Conservation (phyloP, 1,140 invertebrate genomes). For the honey bee (Apis mellifera) region Amel_HAv3.1 CM009931.2:297501-298000, state of each 20-base stretch:
- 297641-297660: neutral
- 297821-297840: conserved; percentile 56
- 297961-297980: conserved; percentile 40
- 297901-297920: conserved; percentile 38
- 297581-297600: neutral
- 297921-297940: conserved; percentile 41
- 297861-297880: conserved; percentile 37
- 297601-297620: neutral
- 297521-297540: conserved; percentile 49
- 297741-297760: too few species aligned
- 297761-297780: neutral
- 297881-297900: conserved; percentile 9
- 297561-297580: neutral
- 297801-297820: conserved; percentile 63
- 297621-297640: neutral
- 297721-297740: too few species aligned
- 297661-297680: neutral
- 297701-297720: too few species aligned
- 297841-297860: conserved; percentile 56
- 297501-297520: conserved; percentile 18
- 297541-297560: conserved; percentile 32
- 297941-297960: conserved; percentile 30
- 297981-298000: neutral
- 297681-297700: too few species aligned
- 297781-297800: conserved; percentile 13